Conservation (phyloP, 2,797 vertebrate species). For the Ptychobarbus kaznakovi region DNA sequence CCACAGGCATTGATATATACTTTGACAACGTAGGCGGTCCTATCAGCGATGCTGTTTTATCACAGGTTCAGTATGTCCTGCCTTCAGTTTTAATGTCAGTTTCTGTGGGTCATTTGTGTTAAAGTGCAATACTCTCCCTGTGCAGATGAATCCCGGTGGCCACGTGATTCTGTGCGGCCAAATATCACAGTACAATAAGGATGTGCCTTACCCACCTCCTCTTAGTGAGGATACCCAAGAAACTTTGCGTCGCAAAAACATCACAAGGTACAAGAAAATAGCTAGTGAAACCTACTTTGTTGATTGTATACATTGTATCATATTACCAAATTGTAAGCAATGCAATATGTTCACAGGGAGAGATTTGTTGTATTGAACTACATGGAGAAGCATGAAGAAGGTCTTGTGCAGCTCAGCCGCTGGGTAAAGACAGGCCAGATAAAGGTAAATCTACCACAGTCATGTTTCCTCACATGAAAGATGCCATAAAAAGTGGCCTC, state of each 20-base stretch:
- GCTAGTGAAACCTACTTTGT: neutral
- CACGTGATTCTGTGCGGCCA: slow-evolving; percentile 94
- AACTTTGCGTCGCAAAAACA: slow-evolving; percentile 76
- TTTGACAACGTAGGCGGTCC: slow-evolving; percentile 96
- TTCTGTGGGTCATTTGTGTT: neutral
- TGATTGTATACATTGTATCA: neutral
- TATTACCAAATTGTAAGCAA: neutral
- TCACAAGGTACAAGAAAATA: slow-evolving; percentile 78
- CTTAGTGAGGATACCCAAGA: slow-evolving; percentile 78
- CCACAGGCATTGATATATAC: slow-evolving; percentile 89
- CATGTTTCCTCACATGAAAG: neutral
- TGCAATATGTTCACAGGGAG: slow-evolving; percentile 75
- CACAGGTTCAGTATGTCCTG: slow-evolving; percentile 79
- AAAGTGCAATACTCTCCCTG: neutral
- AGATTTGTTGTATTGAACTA: slow-evolving; percentile 90
- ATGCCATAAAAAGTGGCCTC: neutral
- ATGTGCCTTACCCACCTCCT: slow-evolving; percentile 91
- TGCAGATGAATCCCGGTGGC: slow-evolving; percentile 88
- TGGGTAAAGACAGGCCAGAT: slow-evolving; percentile 87
- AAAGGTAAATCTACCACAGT: slow-evolving; percentile 79
- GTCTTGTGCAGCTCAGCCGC: slow-evolving; percentile 83
- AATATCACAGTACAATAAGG: slow-evolving; percentile 97
- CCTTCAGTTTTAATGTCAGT: neutral
- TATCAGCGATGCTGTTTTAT: slow-evolving; percentile 88
- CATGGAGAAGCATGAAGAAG: slow-evolving; percentile 80